Evolutionary conservation across 2,888 invertebrate species (phyloP).

Genomic region (Drosophila mimica): DNA sequence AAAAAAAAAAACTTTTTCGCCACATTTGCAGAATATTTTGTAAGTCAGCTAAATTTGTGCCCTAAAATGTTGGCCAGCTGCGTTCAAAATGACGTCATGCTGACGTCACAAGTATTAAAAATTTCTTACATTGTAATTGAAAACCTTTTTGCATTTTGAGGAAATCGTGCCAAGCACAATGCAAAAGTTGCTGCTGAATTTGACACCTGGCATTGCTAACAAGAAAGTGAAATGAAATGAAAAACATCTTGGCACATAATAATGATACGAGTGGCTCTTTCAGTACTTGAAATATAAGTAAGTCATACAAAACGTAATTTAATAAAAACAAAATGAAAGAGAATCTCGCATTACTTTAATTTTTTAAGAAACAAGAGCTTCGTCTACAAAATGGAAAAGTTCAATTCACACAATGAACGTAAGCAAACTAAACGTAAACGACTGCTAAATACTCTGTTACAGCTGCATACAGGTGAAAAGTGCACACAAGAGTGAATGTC

Average conservation of each 20-base stretch:
- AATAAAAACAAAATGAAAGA: conserved; percentile 54
- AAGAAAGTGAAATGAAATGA: conserved; percentile 22
- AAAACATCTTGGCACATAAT: conserved; percentile 34
- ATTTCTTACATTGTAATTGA: conserved; percentile 47
- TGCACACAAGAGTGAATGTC: not conserved
- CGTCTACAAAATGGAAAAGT: conserved; percentile 39
- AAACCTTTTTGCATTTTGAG: conserved; percentile 46
- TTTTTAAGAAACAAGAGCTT: conserved; percentile 8
- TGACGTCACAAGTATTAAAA: conserved; percentile 47
- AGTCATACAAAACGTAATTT: conserved; percentile 56
- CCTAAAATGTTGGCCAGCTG: conserved; percentile 29
- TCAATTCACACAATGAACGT: conserved; percentile 13
- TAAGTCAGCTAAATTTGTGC: conserved; percentile 41
- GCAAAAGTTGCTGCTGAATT: conserved; percentile 29
- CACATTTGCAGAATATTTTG: conserved; percentile 36
- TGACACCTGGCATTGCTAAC: conserved; percentile 54
- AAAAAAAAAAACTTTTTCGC: conserved; percentile 25
- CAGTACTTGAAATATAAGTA: conserved; percentile 24
- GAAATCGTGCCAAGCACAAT: conserved; percentile 52
- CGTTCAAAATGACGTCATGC: conserved; percentile 20
- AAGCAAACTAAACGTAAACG: not conserved
- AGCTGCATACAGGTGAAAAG: not conserved
- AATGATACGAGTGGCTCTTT: conserved; percentile 37
- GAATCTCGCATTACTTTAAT: conserved; percentile 55
- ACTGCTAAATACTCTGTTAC: not conserved